Conservation (phyloP, 64 coral and sea anemone species). For the Dendronephthya gigantea region DNA sequence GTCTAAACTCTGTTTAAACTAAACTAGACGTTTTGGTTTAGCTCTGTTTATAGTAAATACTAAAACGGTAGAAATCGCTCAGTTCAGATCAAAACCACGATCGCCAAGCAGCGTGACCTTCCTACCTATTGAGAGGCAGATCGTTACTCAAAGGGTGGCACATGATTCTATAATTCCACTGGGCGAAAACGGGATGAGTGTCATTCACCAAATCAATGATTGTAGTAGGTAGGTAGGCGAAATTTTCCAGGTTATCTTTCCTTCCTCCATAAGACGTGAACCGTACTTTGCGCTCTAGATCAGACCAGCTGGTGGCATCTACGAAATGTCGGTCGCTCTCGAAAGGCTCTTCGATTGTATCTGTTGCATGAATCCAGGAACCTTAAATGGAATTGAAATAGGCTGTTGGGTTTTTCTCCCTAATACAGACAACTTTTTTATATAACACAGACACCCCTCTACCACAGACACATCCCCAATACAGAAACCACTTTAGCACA, state of each 20-base stretch:
- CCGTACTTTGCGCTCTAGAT: slow-evolving; percentile 31
- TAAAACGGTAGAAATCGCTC: not conserved
- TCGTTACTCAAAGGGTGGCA: slow-evolving; percentile 34
- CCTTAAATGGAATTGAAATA: not conserved
- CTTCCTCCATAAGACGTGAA: slow-evolving; percentile 38
- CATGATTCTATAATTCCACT: slow-evolving; percentile 46
- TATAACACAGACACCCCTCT: too few species aligned
- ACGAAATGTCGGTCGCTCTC: slow-evolving; percentile 47
- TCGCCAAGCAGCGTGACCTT: not conserved
- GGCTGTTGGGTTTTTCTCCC: not conserved
- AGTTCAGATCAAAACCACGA: not conserved
- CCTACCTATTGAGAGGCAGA: slow-evolving; percentile 29
- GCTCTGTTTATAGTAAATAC: not conserved
- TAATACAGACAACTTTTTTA: too few species aligned
- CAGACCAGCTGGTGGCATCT: slow-evolving; percentile 33
- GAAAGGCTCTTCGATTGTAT: slow-evolving; percentile 5
- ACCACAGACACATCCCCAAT: too few species aligned
- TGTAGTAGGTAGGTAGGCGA: slow-evolving; percentile 30
- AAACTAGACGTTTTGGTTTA: too few species aligned
- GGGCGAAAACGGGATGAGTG: slow-evolving; percentile 33
- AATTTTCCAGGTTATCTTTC: slow-evolving; percentile 48
- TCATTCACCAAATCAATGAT: slow-evolving; percentile 39
- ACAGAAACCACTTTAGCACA: too few species aligned
- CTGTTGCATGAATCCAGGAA: not conserved
- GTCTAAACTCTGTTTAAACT: too few species aligned